Percentiles rank a stretch among this genome's conserved stretches.
Conservation (phyloP, 2,797 vertebrate species). For the Sebastiscus tertius region DNA sequence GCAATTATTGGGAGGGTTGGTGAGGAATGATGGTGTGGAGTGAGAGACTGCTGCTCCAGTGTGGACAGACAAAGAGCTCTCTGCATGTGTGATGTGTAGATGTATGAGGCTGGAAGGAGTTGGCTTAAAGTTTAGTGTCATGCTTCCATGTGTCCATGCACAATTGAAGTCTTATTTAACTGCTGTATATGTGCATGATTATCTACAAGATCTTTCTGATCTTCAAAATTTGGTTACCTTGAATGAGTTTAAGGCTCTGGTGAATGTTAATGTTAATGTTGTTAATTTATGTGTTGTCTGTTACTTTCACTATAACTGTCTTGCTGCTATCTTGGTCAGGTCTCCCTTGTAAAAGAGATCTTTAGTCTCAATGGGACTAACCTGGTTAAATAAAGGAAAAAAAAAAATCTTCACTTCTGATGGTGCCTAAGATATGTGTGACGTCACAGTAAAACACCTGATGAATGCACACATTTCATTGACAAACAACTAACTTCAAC, state of each 20-base stretch:
- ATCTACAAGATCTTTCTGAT: background rate
- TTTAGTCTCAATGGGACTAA: no score
- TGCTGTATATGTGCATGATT: background rate
- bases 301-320: no score
- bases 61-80: constrained; percentile 6
- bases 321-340: accelerated
- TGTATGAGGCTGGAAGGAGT: constrained; percentile 3
- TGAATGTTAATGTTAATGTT: no score
- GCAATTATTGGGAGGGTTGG: constrained; percentile 62
- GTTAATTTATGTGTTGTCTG: no score
- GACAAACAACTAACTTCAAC: background rate
- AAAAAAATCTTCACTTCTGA: background rate
- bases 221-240: background rate
- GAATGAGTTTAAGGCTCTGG: no score
- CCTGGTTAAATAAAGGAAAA: no score
- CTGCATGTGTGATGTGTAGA: constrained; percentile 5
- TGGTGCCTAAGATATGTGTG: no score
- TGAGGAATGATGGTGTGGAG: constrained; percentile 37
- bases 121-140: background rate
- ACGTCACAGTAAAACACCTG: background rate
- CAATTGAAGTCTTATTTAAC: background rate
- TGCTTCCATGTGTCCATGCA: background rate
- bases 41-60: constrained; percentile 37
- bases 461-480: background rate
- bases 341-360: no score